Percentiles rank a stretch among this genome's conserved stretches.
These are phyloP conservation scores for Nebria brevicollis DNA, from an alignment of 2,888 invertebrate species.

Conservation along the genomic window DNA sequence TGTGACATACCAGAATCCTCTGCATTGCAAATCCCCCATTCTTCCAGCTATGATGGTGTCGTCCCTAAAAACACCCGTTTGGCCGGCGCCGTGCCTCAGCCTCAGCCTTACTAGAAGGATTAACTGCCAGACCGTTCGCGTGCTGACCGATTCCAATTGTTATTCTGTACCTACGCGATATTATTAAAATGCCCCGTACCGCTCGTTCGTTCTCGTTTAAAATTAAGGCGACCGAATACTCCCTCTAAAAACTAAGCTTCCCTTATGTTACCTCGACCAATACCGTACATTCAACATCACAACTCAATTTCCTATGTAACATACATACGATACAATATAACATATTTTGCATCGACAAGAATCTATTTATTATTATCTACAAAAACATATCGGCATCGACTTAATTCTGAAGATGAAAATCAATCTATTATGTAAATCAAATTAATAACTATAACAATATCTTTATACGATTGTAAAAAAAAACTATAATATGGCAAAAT, in stretches of 20 bases:
- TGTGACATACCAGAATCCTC: constrained; percentile 62
- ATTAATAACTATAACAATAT: too few species aligned
- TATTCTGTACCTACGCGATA: constrained; percentile 56
- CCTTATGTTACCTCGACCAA: background rate
- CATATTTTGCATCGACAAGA: too few species aligned
- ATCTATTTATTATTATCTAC: too few species aligned
- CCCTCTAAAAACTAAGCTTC: constrained; percentile 52
- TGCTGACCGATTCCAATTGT: constrained; percentile 60
- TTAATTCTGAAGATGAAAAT: too few species aligned
- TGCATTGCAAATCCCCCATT: constrained; percentile 64
- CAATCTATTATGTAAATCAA: too few species aligned
- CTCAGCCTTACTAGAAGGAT: constrained; percentile 12
- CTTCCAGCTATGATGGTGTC: constrained; percentile 52
- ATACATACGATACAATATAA: too few species aligned
- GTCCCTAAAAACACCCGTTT: constrained; percentile 34
- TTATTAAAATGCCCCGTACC: constrained; percentile 57
- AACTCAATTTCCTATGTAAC: background rate
- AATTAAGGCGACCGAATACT: constrained; percentile 52
- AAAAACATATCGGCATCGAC: too few species aligned
- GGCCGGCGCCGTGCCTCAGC: constrained; percentile 4
- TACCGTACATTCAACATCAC: background rate
- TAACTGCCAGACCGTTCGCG: constrained; percentile 29
- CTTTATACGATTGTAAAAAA: too few species aligned
- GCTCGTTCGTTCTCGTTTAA: constrained; percentile 2
- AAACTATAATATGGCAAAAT: too few species aligned